Evolutionary conservation across 2,797 vertebrate genomes (phyloP).

Genomic region (Oryzias sinensis): DNA sequence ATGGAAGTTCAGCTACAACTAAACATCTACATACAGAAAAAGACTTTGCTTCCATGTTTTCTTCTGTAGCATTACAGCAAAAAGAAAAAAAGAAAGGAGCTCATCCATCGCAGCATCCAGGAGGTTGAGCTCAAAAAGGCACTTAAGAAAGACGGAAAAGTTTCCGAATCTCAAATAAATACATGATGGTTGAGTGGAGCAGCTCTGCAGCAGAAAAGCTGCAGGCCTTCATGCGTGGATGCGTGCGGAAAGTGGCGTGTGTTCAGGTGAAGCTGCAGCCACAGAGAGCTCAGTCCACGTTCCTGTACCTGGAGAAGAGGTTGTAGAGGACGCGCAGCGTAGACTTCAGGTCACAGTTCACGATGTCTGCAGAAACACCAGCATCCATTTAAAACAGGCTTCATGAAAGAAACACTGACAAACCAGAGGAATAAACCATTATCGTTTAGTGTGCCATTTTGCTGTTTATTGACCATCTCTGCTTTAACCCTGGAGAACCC

Average conservation of each 20-base stretch:
- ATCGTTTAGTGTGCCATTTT: no score
- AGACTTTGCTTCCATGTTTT: no score
- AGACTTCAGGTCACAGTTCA: conserved; percentile 97
- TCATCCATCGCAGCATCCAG: neutral
- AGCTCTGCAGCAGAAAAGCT: neutral
- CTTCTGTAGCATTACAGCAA: conserved; percentile 23
- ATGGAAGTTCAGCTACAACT: no score
- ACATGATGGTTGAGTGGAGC: conserved; percentile 19
- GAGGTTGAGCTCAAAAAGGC: conserved; percentile 32
- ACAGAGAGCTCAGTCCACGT: conserved; percentile 82
- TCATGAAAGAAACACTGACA: neutral
- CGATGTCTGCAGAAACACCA: conserved; percentile 82
- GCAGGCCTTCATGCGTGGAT: conserved; percentile 2
- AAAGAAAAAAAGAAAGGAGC: neutral
- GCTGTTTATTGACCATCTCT: no score
- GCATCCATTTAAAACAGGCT: neutral
- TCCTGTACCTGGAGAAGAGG: conserved; percentile 95
- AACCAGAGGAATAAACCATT: no score
- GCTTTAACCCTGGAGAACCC: no score
- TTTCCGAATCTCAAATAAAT: conserved; percentile 62
- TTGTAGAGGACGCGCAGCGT: conserved; percentile 95
- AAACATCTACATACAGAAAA: no score
- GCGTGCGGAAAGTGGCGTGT: neutral
- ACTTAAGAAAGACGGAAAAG: conserved; percentile 22
- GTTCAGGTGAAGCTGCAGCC: no score